Evolutionary conservation across 2,113 vertebrate species (phyloP).

Genomic region (Pluvialis apricaria): DNA sequence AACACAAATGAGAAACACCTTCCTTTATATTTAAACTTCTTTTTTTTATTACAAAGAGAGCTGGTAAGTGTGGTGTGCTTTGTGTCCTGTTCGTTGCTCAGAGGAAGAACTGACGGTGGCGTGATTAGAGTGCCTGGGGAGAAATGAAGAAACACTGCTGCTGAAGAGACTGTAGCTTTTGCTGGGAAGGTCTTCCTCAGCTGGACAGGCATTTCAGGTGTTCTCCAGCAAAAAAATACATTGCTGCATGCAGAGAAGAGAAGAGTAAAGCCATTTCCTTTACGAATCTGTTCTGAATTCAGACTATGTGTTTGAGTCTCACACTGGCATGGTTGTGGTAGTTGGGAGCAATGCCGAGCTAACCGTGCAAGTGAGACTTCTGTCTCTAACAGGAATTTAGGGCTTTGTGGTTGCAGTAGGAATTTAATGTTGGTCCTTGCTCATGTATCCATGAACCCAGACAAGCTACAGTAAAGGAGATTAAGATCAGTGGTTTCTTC

Average conservation of each 20-base stretch:
- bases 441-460: not conserved
- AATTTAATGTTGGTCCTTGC: not conserved
- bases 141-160: not conserved
- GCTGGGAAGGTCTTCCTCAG: not conserved
- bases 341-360: not conserved
- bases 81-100: not conserved
- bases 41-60: not conserved
- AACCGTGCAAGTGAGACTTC: accelerated
- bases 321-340: not conserved
- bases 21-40: not conserved
- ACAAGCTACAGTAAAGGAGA: not conserved
- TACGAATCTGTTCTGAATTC: not conserved
- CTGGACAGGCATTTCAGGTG: not conserved
- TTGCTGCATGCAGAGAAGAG: not conserved
- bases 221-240: not conserved
- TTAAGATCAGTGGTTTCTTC: not conserved
- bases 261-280: not conserved
- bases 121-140: not conserved
- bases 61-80: not conserved
- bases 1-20: not conserved
- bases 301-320: not conserved
- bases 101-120: not conserved
- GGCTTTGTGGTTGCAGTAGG: not conserved
- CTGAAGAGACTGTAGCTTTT: not conserved
- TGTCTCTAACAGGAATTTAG: not conserved